Percentiles rank a stretch among this genome's conserved stretches.
phyloP scores from a whole-genome alignment of 2,113 vertebrate species.

The Bostrychus sinensis region DNA sequence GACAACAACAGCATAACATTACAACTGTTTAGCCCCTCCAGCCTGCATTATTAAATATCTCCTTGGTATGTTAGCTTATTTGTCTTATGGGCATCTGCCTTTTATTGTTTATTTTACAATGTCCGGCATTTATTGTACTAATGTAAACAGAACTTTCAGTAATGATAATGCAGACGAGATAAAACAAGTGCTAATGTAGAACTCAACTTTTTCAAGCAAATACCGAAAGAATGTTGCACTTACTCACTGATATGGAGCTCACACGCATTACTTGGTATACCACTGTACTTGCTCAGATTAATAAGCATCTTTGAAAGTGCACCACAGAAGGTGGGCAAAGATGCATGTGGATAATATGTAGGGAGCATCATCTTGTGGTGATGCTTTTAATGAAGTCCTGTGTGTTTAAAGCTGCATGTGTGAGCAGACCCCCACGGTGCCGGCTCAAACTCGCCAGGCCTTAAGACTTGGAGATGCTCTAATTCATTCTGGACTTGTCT shows the following conservation, averaged over 20 bases:
- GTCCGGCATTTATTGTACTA: background rate
- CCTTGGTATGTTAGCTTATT: conserved; percentile 11
- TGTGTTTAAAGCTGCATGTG: conserved; percentile 57
- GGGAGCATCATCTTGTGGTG: conserved; percentile 47
- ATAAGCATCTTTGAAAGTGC: conserved; percentile 59
- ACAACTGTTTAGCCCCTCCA: conserved; percentile 41
- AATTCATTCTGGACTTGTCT: conserved; percentile 39
- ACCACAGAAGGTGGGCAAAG: conserved; percentile 35
- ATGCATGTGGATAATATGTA: conserved; percentile 52
- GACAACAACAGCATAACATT: conserved; percentile 64
- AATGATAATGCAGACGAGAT: no score
- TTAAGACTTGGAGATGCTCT: conserved; percentile 29
- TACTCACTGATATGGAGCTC: background rate
- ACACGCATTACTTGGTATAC: conserved; percentile 20
- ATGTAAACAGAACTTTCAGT: background rate
- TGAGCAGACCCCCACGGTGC: conserved; percentile 31
- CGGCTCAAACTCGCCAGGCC: conserved; percentile 20
- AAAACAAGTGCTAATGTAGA: no score
- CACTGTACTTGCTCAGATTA: conserved; percentile 48
- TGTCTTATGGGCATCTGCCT: background rate
- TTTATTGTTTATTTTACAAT: background rate
- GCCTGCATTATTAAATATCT: conserved; percentile 28
- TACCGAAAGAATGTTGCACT: background rate
- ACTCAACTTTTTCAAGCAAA: background rate
- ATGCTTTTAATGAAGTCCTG: conserved; percentile 71